Evolutionary conservation across 2,888 invertebrate species (phyloP).

Genomic region (Macrosiphum euphorbiae): DNA sequence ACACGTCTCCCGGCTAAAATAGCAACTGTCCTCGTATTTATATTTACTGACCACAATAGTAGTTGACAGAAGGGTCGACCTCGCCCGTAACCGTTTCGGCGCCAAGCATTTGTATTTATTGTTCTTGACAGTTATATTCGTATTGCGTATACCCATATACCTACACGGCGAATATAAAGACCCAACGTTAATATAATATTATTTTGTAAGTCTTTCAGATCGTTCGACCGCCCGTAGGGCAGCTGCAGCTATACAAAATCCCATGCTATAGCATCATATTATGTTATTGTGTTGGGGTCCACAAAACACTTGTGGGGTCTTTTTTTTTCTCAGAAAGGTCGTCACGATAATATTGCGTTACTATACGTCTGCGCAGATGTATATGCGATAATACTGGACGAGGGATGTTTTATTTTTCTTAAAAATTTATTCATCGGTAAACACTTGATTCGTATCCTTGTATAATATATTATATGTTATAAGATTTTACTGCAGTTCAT

Average conservation of each 20-base stretch:
- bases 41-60: background rate
- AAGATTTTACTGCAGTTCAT: background rate
- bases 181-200: background rate
- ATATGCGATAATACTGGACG: background rate
- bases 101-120: background rate
- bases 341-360: background rate
- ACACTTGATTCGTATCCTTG: background rate
- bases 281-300: background rate
- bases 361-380: background rate
- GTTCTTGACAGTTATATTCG: background rate
- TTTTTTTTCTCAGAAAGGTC: background rate
- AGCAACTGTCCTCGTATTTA: background rate
- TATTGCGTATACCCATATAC: background rate
- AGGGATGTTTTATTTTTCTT: background rate
- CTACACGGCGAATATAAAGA: background rate
- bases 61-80: background rate
- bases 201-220: background rate
- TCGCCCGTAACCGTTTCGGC: background rate
- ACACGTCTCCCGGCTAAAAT: background rate
- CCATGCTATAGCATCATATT: background rate
- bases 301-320: background rate
- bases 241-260: background rate
- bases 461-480: background rate
- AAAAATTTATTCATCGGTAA: background rate
- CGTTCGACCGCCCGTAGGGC: background rate